These are phyloP conservation scores for Sphecodes monilicornis DNA, from an alignment of 2,888 invertebrate genomes.

Conservation along the genomic window DNA sequence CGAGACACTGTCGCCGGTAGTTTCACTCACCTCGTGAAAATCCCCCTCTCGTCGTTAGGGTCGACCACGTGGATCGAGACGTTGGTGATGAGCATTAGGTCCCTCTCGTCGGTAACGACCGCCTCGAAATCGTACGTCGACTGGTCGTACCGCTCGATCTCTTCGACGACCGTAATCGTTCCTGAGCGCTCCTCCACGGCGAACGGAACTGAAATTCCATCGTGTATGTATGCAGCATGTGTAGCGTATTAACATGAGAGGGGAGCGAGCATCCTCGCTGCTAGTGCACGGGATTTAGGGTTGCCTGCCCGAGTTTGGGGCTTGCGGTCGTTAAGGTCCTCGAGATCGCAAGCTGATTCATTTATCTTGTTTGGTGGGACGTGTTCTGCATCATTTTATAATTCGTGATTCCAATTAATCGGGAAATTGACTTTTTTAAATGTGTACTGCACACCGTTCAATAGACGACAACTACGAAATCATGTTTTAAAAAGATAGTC, in stretches of 20 bases:
- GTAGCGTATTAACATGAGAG: slow-evolving; percentile 58
- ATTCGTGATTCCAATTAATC: neutral
- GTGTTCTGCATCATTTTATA: slow-evolving; percentile 8
- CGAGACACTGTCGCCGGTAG: slow-evolving; percentile 19
- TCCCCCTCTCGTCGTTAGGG: slow-evolving; percentile 89
- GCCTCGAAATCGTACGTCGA: slow-evolving; percentile 93
- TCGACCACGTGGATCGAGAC: slow-evolving; percentile 94
- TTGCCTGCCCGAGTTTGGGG: neutral
- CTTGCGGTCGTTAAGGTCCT: slow-evolving; percentile 37
- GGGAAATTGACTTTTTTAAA: neutral
- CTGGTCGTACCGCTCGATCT: slow-evolving; percentile 89
- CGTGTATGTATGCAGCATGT: slow-evolving; percentile 61
- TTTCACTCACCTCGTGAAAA: slow-evolving; percentile 87
- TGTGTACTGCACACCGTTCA: no score
- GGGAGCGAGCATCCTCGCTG: slow-evolving; percentile 8
- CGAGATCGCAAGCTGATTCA: slow-evolving; percentile 5
- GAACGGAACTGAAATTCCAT: slow-evolving; percentile 90
- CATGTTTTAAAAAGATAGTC: no score
- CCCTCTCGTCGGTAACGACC: slow-evolving; percentile 89
- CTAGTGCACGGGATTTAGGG: slow-evolving; percentile 14
- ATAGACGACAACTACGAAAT: no score
- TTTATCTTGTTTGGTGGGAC: neutral
- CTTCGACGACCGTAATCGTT: slow-evolving; percentile 93
- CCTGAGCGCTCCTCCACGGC: slow-evolving; percentile 95
- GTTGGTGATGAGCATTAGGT: slow-evolving; percentile 91